Conservation (phyloP, 1,140 invertebrate species). For the Drosophila pandora region DNA sequence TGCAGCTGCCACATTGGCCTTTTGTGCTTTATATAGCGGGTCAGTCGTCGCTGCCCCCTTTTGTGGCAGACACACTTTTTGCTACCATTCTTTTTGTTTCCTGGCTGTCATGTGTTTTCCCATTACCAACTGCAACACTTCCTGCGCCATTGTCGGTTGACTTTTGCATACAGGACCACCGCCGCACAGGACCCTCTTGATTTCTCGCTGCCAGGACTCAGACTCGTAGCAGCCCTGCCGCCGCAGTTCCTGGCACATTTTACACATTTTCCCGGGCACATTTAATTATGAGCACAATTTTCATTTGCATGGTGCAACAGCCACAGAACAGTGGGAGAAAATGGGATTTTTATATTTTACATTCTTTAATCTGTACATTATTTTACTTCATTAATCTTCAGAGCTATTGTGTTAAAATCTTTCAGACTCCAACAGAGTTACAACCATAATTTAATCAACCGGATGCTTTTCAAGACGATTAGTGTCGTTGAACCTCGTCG, state of each 20-base stretch:
- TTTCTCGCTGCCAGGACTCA: conserved; percentile 16
- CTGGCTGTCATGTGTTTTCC: conserved; percentile 57
- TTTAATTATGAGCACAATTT: conserved; percentile 65
- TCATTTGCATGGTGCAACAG: conserved; percentile 35
- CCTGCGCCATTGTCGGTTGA: conserved; percentile 38
- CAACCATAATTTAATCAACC: conserved; percentile 43
- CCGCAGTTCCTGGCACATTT: conserved; percentile 47
- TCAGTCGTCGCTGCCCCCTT: conserved; percentile 59
- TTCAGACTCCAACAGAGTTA: conserved; percentile 1
- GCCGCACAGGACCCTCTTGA: neutral
- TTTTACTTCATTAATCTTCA: neutral
- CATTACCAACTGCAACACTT: conserved; percentile 61
- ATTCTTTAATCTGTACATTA: neutral
- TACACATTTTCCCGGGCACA: conserved; percentile 56
- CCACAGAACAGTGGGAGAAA: conserved; percentile 20
- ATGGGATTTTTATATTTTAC: conserved; percentile 4
- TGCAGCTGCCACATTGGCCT: conserved; percentile 1
- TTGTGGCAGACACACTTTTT: conserved; percentile 9
- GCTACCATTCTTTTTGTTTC: neutral
- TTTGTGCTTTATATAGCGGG: conserved; percentile 32
- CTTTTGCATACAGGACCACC: conserved; percentile 30
- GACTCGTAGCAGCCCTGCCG: conserved; percentile 14
- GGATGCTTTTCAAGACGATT: conserved; percentile 52
- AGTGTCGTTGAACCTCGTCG: conserved; percentile 46
- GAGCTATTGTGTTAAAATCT: too few relatives aligned